phyloP scores from a whole-genome alignment of 1,140 invertebrate species.

The Nebria ingens region DNA sequence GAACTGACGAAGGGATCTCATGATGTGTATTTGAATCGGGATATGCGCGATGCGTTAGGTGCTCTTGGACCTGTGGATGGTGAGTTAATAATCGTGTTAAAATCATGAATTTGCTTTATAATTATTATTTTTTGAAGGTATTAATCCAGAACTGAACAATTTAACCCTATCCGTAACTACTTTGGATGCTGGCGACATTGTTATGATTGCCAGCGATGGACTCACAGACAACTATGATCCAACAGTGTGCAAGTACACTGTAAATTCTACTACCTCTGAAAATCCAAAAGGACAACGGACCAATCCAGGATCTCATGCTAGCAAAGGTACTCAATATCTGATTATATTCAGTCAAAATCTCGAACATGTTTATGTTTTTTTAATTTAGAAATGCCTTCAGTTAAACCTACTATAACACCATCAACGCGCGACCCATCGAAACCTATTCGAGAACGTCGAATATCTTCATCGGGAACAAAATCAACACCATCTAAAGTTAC shows the following conservation, averaged over 20 bases:
- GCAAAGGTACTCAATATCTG: not conserved
- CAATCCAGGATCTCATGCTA: slow-evolving; percentile 17
- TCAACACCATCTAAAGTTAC: not conserved
- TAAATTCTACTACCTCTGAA: slow-evolving; percentile 35
- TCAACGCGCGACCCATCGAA: too few relatives aligned
- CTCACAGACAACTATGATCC: slow-evolving; percentile 91
- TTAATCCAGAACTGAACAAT: slow-evolving; percentile 75
- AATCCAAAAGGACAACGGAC: slow-evolving; percentile 29
- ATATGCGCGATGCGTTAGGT: slow-evolving; percentile 85
- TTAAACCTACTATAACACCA: too few relatives aligned
- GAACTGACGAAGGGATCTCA: slow-evolving; percentile 77
- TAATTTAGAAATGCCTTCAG: too few relatives aligned
- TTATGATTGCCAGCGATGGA: slow-evolving; percentile 86
- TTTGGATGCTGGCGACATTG: slow-evolving; percentile 71
- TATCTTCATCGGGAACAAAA: slow-evolving; percentile 7
- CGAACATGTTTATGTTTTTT: too few relatives aligned
- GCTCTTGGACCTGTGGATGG: slow-evolving; percentile 85
- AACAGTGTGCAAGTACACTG: slow-evolving; percentile 86
- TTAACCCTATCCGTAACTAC: slow-evolving; percentile 83
- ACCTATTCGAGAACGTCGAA: too few relatives aligned
- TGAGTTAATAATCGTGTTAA: not conserved
- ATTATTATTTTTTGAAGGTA: slow-evolving; percentile 11
- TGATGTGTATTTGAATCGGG: slow-evolving; percentile 76
- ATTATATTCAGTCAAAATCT: not conserved
- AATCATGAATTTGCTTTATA: slow-evolving; percentile 38